Conservation (phyloP, 2,797 vertebrate species). For the Gymnopithys bicolor region DNA sequence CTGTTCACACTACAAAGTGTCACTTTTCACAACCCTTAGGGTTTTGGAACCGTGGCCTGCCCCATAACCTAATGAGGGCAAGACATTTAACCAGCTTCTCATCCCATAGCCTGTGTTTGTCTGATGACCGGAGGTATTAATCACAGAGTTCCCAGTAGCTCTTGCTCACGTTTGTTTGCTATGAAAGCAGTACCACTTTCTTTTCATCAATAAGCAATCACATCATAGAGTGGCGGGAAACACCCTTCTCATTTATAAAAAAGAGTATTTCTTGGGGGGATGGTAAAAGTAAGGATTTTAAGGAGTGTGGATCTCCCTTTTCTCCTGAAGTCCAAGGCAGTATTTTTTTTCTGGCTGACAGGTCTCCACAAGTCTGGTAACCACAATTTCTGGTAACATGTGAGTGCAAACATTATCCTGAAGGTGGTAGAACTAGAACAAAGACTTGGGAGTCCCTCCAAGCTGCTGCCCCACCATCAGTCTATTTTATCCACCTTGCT, state of each 20-base stretch:
- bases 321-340: background rate
- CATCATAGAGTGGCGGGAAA: background rate
- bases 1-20: background rate
- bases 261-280: background rate
- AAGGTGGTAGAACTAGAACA: background rate
- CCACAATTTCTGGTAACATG: background rate
- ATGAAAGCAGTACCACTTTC: background rate
- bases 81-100: background rate
- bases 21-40: background rate
- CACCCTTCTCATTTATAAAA: background rate
- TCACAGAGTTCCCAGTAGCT: background rate
- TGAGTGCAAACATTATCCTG: background rate
- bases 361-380: background rate
- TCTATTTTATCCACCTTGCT: background rate
- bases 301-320: background rate
- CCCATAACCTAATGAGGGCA: background rate
- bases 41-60: background rate
- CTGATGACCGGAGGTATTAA: background rate
- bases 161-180: background rate
- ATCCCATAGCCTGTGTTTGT: background rate
- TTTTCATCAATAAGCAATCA: background rate
- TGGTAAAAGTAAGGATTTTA: background rate
- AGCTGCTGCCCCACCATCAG: background rate
- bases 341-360: background rate
- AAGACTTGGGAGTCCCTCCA: background rate